Percentiles rank a stretch among this genome's conserved stretches.
Evolutionary conservation across 2,888 invertebrate species (phyloP).

Genomic region (Helleia helle): DNA sequence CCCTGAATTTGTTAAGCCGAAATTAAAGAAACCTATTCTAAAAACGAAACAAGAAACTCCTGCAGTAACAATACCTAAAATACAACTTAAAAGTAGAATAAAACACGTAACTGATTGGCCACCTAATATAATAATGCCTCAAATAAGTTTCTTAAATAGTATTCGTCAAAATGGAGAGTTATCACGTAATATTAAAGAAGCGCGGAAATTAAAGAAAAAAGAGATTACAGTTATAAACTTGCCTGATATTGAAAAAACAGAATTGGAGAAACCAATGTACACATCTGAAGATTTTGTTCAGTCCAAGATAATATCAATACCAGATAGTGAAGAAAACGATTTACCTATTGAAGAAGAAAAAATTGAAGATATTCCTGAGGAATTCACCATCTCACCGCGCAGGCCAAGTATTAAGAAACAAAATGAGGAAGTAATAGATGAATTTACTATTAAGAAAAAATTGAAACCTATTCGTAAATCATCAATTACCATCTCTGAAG

Average conservation of each 20-base stretch:
- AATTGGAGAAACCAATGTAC: conserved; percentile 72
- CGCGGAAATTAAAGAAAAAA: conserved; percentile 75
- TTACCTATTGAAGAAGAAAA: background rate
- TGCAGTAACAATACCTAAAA: conserved; percentile 73
- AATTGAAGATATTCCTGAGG: conserved; percentile 47
- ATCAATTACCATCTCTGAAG: conserved; percentile 79
- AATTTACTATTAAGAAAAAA: conserved; percentile 84
- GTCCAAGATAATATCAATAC: background rate
- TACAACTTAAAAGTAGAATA: conserved; percentile 82
- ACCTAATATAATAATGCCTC: conserved; percentile 66
- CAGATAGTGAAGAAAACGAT: conserved; percentile 1
- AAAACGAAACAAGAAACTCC: conserved; percentile 62
- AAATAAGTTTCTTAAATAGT: conserved; percentile 69
- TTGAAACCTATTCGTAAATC: conserved; percentile 79
- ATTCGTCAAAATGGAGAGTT: conserved; percentile 77
- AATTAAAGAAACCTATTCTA: conserved; percentile 76
- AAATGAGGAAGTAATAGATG: conserved; percentile 66
- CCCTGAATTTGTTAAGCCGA: conserved; percentile 79
- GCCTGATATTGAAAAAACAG: conserved; percentile 67
- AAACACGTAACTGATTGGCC: conserved; percentile 76
- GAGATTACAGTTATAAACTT: conserved; percentile 71
- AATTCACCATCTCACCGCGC: conserved; percentile 54
- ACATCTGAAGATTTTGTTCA: conserved; percentile 60
- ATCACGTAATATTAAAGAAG: conserved; percentile 82
- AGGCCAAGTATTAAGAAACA: conserved; percentile 57